Conservation (phyloP, 2,797 vertebrate species). For the Knipowitschia caucasica region DNA sequence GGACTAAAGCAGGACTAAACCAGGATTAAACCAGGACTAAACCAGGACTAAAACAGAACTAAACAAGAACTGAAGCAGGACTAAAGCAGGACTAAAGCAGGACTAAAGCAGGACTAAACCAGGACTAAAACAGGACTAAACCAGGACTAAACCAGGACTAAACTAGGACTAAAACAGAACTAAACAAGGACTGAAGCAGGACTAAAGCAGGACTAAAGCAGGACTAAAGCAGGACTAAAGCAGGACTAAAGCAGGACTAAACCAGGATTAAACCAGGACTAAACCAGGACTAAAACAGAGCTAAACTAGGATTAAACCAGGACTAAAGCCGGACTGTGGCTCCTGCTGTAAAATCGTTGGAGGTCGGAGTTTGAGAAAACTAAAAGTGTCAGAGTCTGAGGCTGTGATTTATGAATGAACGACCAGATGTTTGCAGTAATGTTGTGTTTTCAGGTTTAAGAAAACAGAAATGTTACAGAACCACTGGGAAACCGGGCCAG, state of each 20-base stretch:
- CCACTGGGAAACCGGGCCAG: too few relatives aligned
- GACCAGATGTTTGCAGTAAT: neutral
- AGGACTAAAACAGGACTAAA: conserved; percentile 45
- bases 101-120: conserved; percentile 42
- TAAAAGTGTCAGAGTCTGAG: neutral
- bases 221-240: conserved; percentile 3
- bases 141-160: conserved; percentile 1
- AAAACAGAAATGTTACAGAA: too few relatives aligned
- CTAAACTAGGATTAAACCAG: neutral
- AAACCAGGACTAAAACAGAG: conserved; percentile 49
- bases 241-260: conserved; percentile 23
- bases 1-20: conserved; percentile 49
- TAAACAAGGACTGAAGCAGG: too few relatives aligned
- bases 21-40: conserved; percentile 42
- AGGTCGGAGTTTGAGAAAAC: neutral
- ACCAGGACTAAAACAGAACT: neutral
- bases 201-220: conserved; percentile 32
- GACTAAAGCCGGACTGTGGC: conserved; percentile 16
- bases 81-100: conserved; percentile 9
- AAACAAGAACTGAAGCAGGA: too few relatives aligned
- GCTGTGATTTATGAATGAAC: neutral
- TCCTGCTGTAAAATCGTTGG: neutral
- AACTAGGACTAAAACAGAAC: conserved; percentile 30
- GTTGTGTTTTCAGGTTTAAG: neutral
- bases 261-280: neutral